A percentile compares a stretch with the other conserved stretches of the same genome.
Evolutionary conservation across 2,797 vertebrate species (phyloP).

Genomic region (Sebastes ruberrimus): DNA sequence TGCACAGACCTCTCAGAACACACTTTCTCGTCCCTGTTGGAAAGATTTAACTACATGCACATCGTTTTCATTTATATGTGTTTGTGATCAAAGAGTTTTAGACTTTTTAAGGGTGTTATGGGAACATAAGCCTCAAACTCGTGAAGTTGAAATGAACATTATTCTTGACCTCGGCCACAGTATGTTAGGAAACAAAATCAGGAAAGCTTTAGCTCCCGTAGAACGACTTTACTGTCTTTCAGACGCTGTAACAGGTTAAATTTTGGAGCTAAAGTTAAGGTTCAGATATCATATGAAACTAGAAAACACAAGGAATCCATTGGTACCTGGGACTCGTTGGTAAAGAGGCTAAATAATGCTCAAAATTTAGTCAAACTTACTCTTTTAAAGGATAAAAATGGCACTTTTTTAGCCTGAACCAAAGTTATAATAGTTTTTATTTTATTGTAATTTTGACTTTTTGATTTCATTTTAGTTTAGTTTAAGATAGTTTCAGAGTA

Average conservation of each 20-base stretch:
- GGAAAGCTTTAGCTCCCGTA: background rate
- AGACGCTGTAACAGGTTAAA: no score
- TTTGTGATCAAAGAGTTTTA: background rate
- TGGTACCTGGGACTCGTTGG: fast-evolving
- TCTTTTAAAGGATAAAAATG: no score
- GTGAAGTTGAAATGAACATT: background rate
- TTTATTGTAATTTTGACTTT: no score
- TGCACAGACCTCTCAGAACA: background rate
- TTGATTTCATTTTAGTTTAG: fast-evolving
- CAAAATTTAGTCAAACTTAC: fast-evolving
- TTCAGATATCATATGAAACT: no score
- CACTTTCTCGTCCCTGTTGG: background rate
- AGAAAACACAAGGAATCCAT: no score
- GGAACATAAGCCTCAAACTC: background rate
- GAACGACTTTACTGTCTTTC: no score
- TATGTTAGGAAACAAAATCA: background rate
- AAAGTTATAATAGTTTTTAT: no score
- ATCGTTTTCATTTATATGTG: background rate
- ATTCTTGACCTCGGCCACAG: background rate
- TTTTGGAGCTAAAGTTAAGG: no score
- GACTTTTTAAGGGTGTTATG: background rate
- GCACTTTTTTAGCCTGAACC: no score
- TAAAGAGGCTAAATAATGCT: no score
- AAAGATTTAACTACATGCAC: fast-evolving
- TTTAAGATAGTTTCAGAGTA: no score